Percentiles rank a stretch among this genome's conserved stretches.
phyloP scores from a whole-genome alignment of 2,888 invertebrate genomes.

The Calliphora vomitoria region DNA sequence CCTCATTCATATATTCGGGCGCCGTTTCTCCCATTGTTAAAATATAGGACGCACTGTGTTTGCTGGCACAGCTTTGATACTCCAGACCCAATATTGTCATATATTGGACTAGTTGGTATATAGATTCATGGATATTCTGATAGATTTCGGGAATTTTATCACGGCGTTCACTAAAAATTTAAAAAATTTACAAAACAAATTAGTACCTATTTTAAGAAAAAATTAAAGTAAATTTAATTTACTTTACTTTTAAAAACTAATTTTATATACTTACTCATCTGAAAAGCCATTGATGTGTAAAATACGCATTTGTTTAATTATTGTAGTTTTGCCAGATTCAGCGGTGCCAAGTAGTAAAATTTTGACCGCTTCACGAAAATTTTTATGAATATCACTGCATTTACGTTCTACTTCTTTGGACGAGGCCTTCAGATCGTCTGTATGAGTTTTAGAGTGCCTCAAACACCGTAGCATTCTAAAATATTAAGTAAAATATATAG shows the following conservation, averaged over 20 bases:
- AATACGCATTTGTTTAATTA: slow-evolving; percentile 95
- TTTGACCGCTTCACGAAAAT: slow-evolving; percentile 85
- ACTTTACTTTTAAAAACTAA: not conserved
- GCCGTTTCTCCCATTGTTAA: slow-evolving; percentile 85
- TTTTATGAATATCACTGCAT: slow-evolving; percentile 86
- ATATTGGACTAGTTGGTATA: slow-evolving; percentile 87
- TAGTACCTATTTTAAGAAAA: not conserved
- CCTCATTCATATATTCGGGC: slow-evolving; percentile 86
- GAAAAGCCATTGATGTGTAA: slow-evolving; percentile 92
- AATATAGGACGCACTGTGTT: slow-evolving; percentile 85
- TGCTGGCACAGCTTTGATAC: slow-evolving; percentile 84
- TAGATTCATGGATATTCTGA: slow-evolving; percentile 91
- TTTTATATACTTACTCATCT: slow-evolving; percentile 86
- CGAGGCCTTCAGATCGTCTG: slow-evolving; percentile 84
- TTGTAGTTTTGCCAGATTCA: slow-evolving; percentile 94
- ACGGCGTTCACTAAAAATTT: slow-evolving; percentile 87
- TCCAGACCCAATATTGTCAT: slow-evolving; percentile 86
- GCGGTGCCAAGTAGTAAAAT: slow-evolving; percentile 89
- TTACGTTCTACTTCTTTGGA: slow-evolving; percentile 85
- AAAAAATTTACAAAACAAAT: not conserved
- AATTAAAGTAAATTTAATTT: not conserved
- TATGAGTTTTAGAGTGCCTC: slow-evolving; percentile 78
- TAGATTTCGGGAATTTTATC: slow-evolving; percentile 89
- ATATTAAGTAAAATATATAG: slow-evolving; percentile 19
- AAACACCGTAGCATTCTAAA: slow-evolving; percentile 83